Base-by-base conservation (phyloP, 2,888 invertebrate genomes). In the Apoda limacodes region DNA sequence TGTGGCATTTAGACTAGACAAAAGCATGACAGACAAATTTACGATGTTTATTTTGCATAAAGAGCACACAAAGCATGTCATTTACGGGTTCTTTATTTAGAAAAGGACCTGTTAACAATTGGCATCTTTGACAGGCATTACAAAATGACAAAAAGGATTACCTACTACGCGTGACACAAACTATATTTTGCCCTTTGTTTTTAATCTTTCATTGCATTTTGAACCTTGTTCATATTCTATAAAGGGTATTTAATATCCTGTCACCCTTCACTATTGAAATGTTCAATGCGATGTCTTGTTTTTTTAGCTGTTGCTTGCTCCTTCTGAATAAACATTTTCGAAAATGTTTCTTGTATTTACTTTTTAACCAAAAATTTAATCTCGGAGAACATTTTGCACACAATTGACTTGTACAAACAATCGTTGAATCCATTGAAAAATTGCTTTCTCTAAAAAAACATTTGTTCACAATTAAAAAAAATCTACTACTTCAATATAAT, bases 121-220 rank as follows among this genome's bases (percentile, higher is more conserved):
- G 67, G 57, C 55, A 63, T 66, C 59, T 61, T 69, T 71, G 76
- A 76, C 78, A 72, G 56, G 55, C 67, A 53, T 67, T 61, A 60
- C 59, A 46, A 64, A 56, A 52, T 56, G 52, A 65, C 71, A 67
- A 64, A 70, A 76, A 72, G 78, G 78, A 74, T 78, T 72, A 70
- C 51, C 53, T 51, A 37, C 47, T 30, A 39, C 33, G 28, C 38
- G 30, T 34, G 35, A 22, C 29, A 38, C 48, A 47, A 48, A 13
- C 31, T 42, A 42, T 44, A 25, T 23, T 40, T 46, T 40, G 26
- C 40, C 5, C 14, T 25, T n/a, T n/a, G n/a, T n/a, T n/a, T n/a
- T n/a, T n/a, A n/a, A n/a, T n/a, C n/a, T n/a, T n/a, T n/a, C n/a
- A n/a, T n/a, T n/a, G n/a, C n/a, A n/a, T n/a, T n/a, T 37, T 56